phyloP scores from a whole-genome alignment of 2,797 vertebrate species.

The Crax fasciolata region DNA sequence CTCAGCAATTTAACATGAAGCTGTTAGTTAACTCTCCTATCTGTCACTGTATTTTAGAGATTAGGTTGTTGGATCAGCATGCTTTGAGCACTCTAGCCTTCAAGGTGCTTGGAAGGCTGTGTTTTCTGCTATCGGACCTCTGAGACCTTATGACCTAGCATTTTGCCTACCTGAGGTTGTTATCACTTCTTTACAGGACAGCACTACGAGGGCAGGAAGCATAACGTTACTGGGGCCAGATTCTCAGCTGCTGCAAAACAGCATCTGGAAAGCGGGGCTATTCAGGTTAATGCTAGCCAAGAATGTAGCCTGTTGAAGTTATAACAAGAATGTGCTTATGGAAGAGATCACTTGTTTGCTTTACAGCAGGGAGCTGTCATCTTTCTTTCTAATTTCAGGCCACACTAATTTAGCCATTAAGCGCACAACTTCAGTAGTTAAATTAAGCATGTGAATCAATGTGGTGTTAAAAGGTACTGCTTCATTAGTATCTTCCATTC shows the following conservation, averaged over 20 bases:
- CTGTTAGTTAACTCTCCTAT: background rate
- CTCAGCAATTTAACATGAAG: background rate
- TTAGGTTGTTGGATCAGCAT: background rate
- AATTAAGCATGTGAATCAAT: conserved; percentile 68
- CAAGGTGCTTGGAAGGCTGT: background rate
- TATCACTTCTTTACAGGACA: conserved; percentile 8
- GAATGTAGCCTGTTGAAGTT: background rate
- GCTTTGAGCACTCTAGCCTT: background rate
- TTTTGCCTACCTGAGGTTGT: conserved; percentile 12
- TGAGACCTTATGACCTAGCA: background rate
- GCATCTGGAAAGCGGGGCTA: background rate
- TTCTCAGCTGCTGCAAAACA: conserved; percentile 1
- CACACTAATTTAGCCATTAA: conserved; percentile 57
- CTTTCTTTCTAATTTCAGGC: conserved; percentile 61
- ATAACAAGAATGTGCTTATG: background rate
- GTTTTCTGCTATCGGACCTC: background rate
- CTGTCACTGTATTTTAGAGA: background rate
- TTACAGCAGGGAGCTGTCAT: conserved; percentile 63
- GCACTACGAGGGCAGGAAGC: background rate
- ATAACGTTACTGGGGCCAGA: background rate
- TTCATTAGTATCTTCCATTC: conserved; percentile 60
- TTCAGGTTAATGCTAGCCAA: background rate
- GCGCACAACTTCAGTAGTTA: conserved; percentile 62
- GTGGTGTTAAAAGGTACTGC: conserved; percentile 68
- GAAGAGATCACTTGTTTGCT: conserved; percentile 31